Evolutionary conservation across 2,797 vertebrate genomes (phyloP), one percentile per base, ranked within the genome.

Genomic region (Anguilla marmorata): DNA sequence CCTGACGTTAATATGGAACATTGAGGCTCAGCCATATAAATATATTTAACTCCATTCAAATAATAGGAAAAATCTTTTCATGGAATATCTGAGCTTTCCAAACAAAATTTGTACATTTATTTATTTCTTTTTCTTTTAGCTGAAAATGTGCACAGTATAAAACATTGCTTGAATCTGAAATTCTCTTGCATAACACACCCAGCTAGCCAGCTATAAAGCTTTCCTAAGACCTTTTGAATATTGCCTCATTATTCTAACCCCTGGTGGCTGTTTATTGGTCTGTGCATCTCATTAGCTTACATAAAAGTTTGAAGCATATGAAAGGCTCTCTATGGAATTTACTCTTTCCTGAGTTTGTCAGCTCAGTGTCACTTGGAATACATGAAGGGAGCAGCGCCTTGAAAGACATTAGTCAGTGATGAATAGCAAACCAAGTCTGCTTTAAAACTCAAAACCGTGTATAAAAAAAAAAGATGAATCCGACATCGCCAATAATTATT

Each of bases 401-500:
- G 50, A 84, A 33, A 33, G 50, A 45, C 33, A 45, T 16, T 41
- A 79, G 74, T n/a, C 79, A 50, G 9, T 82, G 52, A 58, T 84
- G 83, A 84, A 84, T 84, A 84, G 27, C 83, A 30, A 84, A 16
- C 52, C 8, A 58, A 19, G 83, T 33, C 52, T 50, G 83, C 83
- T 56, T 54, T 54, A 52, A 84, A 84, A 58, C 50, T 56, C 24
- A 33, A 84, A 84, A 33, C 30, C 83, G 16, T 2, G 79, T 21
- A 41, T 16, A 69, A 69, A 69, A 27, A 27, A n/a, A 50, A 82
- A 14, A 4, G 72, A 76, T 3, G 41, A 30, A 85, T 87, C 80
- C 76, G 74, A 33, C 85, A 66, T 90, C 86, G 88, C 89, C 89
- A 89, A 88, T 89, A 89, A 87, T 87, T 89, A 84, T 91, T 90